Evolutionary conservation across 2,888 invertebrate genomes (phyloP), one percentile per base, ranked within the genome.

Genomic region (Hydriomena furcata): DNA sequence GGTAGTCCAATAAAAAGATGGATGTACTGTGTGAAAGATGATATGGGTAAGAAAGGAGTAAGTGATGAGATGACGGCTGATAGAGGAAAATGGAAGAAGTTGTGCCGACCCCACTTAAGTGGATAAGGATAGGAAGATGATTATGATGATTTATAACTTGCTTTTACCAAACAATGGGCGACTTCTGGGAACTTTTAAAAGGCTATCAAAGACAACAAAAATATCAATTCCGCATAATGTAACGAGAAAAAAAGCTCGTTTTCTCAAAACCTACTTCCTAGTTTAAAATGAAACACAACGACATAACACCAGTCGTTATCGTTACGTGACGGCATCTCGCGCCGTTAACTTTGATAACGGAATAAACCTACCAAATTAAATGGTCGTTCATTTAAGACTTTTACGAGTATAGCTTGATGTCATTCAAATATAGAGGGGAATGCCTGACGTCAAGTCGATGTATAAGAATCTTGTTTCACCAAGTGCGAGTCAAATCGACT

Each of bases 311-410:
- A 44, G 44, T 17, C 44, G 34, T 46, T 46, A 47, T 31, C 35
- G 38, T 45, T 37, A 42, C 20, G 12, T 36, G 30, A 41, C 25
- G 28, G 13, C 38, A 23, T 35, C 34, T 25, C 31, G 49, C n/a
- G n/a, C 42, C 50, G 34, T 60, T 57, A 52, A 57, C 47, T 60
- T 57, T 60, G 40, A 60, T 48, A 56, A 23, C 45, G 38, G 11
- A 41, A 53, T 43, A 35, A 49, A 52, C 46, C 44, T 44, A 34
- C 41, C 44, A 42, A 59, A 49, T 55, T 52, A 52, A 53, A 42
- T 44, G 31, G 54, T 52, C 52, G 45, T 59, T 52, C 52, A 50
- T 53, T 53, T 52, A 46, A 48, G 38, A 36, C 49, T 49, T 48
- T 53, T 52, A n/a, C n/a, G n/a, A n/a, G n/a, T n/a, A 59, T 49